phyloP scores from a whole-genome alignment of 2,888 invertebrate genomes.

The Mimachlamys varia region DNA sequence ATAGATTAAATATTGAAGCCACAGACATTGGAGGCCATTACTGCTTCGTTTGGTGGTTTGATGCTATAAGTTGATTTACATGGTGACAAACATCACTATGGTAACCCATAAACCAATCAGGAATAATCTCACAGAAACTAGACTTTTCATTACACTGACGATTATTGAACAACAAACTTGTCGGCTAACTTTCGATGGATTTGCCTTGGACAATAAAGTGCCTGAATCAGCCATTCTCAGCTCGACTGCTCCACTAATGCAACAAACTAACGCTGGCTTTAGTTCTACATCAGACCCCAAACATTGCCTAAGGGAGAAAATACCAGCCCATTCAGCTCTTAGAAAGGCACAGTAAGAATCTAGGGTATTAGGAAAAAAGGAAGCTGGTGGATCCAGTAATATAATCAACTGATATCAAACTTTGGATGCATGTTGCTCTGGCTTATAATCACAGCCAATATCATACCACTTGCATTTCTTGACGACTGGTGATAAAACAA shows the following conservation, averaged over 20 bases:
- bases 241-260: background rate
- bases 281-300: background rate
- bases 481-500: background rate
- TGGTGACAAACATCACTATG: background rate
- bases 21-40: too few species aligned
- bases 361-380: background rate
- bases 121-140: background rate
- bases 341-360: background rate
- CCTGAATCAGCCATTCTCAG: background rate
- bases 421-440: background rate
- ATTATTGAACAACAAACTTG: background rate
- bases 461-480: background rate
- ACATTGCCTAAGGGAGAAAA: background rate
- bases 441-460: background rate
- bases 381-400: background rate
- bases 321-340: background rate
- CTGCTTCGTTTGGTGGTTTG: background rate
- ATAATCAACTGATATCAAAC: background rate
- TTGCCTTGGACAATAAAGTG: background rate
- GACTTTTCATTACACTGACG: background rate
- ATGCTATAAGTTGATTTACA: background rate
- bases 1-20: too few species aligned
- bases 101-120: background rate
- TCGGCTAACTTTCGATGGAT: background rate
- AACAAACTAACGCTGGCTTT: background rate